Conservation (phyloP, 2,113 vertebrate species). For the Rhabdomys dilectus region DNA sequence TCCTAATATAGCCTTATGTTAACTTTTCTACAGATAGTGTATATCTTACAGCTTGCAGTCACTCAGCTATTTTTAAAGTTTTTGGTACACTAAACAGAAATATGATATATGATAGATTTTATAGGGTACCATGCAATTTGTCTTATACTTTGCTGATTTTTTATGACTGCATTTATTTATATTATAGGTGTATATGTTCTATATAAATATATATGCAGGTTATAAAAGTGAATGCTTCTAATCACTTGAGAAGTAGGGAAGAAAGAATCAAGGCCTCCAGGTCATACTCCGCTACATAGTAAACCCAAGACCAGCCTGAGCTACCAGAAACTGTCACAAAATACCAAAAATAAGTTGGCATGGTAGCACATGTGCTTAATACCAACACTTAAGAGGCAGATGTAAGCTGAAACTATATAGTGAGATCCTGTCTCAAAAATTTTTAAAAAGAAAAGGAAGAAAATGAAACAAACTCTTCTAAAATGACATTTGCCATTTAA, state of each 20-base stretch:
- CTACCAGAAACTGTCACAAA: neutral
- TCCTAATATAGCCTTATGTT: constrained; percentile 8
- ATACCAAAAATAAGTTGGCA: neutral
- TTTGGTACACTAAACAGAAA: constrained; percentile 50
- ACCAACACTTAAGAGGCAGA: neutral
- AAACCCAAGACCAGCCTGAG: neutral
- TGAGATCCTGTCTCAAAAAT: neutral
- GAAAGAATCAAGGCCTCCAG: too few relatives aligned
- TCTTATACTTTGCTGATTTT: constrained; percentile 27
- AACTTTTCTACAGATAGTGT: constrained; percentile 37
- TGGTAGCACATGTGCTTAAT: neutral
- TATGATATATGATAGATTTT: constrained; percentile 9
- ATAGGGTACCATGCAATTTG: neutral
- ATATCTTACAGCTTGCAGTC: neutral
- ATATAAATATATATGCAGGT: neutral
- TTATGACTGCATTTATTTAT: constrained; percentile 5
- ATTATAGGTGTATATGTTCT: neutral
- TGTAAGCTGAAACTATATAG: neutral
- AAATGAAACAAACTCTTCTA: neutral
- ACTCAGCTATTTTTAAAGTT: constrained; percentile 44
- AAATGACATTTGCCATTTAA: neutral
- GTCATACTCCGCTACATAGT: neutral
- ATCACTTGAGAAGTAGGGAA: neutral
- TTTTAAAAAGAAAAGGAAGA: neutral
- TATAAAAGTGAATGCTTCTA: neutral